Conservation (phyloP, 2,113 vertebrate genomes). For the Lamprotornis superbus region DNA sequence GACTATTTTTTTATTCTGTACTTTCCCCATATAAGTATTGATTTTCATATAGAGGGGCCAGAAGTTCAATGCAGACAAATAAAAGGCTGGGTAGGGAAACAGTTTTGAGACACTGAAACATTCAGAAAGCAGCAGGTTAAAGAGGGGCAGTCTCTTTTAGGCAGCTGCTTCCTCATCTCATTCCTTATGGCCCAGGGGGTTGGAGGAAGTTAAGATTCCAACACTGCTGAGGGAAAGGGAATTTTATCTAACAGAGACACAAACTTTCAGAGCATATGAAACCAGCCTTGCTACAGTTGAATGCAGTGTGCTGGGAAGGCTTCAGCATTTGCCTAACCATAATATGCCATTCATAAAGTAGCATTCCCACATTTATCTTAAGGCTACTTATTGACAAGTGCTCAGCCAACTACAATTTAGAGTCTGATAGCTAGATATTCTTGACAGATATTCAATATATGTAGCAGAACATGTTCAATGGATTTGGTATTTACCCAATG, state of each 20-base stretch:
- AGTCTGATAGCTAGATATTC: neutral
- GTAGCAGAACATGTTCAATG: neutral
- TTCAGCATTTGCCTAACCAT: neutral
- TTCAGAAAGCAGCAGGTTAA: neutral
- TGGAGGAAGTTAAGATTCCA: neutral
- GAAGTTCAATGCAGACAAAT: neutral
- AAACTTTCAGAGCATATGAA: neutral
- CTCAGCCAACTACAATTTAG: neutral
- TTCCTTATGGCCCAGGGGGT: neutral
- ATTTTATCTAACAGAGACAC: neutral
- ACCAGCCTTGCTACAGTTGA: neutral
- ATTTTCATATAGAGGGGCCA: neutral
- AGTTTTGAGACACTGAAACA: neutral
- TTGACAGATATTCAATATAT: neutral
- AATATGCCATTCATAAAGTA: neutral
- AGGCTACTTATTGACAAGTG: neutral
- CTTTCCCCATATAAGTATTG: neutral
- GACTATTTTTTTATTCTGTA: neutral
- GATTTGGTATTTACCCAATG: neutral
- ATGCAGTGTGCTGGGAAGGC: neutral
- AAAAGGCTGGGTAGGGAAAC: neutral
- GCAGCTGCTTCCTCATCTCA: neutral
- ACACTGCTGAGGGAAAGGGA: neutral
- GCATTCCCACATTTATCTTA: neutral
- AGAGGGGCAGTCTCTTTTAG: neutral